Evolutionary conservation across 1,140 invertebrate genomes (phyloP), one percentile per base, ranked within the genome.

Genomic region (Myzus persicae): DNA sequence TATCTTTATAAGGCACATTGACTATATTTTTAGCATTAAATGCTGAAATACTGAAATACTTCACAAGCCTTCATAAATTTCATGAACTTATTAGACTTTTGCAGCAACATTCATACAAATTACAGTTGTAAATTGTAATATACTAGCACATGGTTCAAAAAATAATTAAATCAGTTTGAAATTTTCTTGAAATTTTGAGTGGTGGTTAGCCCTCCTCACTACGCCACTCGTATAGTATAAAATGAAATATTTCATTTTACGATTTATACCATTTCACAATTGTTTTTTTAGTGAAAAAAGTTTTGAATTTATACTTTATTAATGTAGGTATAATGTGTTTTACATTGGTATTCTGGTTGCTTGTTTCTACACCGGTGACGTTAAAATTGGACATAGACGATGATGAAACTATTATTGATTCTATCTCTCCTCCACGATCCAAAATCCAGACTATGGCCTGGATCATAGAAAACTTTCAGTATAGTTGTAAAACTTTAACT

Each of bases 321-420:
- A 18, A 67, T 67, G 31, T 26, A 90, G 89, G 24, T 38, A 46
- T 91, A 67, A 67, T 44, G 40, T 44, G 38, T 1, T 46, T 40
- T 40, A 82, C 81, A 82, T 6, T 91, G 38, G 24, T 91, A 44
- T 91, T 91, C 20, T 91, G 90, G 90, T n/a, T 91, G 44, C 31
- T 91, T 44, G 20, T 91, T 4, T 31, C 59, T 5, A 91, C 54
- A 36, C 90, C 90, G 31, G 59, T 91, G 14, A 67, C 90, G 31
- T 42, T 67, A 76, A 91, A 91, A 46, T 46, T 91, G 6, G 36
- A 91, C n/a, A 18, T 81, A n/a, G 22, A 8, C 40, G 42, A 46
- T 36, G 42, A 81, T 1, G 81, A 82, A 82, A 22, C n/a, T 40
- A 40, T 40, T 40, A 40, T 2, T 22, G 22, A 82, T 82, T 40